Evolutionary conservation across 2,797 vertebrate genomes (phyloP).

Genomic region (Chrosomus eos): DNA sequence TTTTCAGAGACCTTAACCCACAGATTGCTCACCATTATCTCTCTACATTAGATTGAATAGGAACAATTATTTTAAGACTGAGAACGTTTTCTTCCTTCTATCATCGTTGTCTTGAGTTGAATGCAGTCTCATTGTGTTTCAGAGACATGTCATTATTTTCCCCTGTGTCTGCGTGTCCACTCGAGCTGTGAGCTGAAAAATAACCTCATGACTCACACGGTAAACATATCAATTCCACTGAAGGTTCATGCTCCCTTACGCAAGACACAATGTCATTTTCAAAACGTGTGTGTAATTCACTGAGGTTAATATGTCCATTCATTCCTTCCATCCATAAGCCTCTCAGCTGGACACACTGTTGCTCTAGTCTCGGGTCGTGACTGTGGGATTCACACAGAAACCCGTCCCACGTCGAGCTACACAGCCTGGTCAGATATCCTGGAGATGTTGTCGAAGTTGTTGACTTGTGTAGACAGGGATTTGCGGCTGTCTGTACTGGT

Average conservation of each 20-base stretch:
- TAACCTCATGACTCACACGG: conserved; percentile 1
- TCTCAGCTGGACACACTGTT: background rate
- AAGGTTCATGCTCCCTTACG: background rate
- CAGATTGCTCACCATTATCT: background rate
- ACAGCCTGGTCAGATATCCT: conserved; percentile 90
- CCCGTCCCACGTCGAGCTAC: conserved; percentile 73
- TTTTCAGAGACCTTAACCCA: background rate
- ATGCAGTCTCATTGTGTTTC: background rate
- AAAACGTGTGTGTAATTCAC: conserved; percentile 9
- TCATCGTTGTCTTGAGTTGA: background rate
- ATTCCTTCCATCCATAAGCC: background rate
- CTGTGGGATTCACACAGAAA: background rate
- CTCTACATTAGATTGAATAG: background rate
- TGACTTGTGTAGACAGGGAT: conserved; percentile 92
- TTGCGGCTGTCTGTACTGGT: conserved; percentile 90
- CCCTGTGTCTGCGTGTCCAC: too few species aligned
- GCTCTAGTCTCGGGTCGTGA: background rate
- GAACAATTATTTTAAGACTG: background rate
- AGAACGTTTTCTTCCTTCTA: background rate
- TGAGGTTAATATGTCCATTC: conserved; percentile 14
- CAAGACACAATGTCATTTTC: conserved; percentile 24
- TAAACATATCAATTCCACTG: background rate
- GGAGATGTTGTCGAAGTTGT: conserved; percentile 88
- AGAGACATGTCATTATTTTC: background rate
- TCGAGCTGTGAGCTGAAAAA: background rate